A percentile compares a stretch with the other conserved stretches of the same genome.
Evolutionary conservation across 2,797 vertebrate species (phyloP).

Genomic region (Protonibea diacanthus): DNA sequence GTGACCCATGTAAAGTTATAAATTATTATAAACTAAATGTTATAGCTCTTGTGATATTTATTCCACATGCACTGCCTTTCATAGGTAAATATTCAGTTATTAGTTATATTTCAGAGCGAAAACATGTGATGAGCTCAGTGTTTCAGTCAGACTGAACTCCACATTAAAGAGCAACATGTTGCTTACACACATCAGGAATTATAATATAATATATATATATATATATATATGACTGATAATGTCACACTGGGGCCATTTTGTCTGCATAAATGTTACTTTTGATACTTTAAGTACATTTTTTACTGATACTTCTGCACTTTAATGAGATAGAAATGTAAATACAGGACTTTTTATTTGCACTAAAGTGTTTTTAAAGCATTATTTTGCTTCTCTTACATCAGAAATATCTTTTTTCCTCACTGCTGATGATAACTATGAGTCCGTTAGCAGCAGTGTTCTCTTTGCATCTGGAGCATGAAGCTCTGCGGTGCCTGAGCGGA

Average conservation of each 20-base stretch:
- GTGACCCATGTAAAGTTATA: not conserved
- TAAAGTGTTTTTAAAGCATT: not conserved
- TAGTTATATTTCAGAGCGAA: not conserved
- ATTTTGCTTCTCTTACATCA: not conserved
- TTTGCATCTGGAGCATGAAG: too few relatives aligned
- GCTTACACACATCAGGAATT: not conserved
- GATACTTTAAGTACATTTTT: not conserved
- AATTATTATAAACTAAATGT: not conserved
- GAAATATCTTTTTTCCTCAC: not conserved
- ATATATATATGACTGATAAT: not conserved
- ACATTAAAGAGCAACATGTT: not conserved
- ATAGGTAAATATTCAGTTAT: too few relatives aligned
- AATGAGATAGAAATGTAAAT: not conserved
- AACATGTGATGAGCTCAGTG: too few relatives aligned
- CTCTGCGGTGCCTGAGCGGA: not conserved
- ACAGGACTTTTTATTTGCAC: not conserved
- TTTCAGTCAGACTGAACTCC: too few relatives aligned
- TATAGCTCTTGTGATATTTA: not conserved
- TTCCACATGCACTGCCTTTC: not conserved
- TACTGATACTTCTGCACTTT: not conserved
- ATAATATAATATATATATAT: too few relatives aligned
- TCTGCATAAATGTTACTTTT: not conserved
- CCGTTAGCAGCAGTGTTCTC: too few relatives aligned
- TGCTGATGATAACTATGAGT: too few relatives aligned
- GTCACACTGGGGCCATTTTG: too few relatives aligned